Evolutionary conservation across 1,140 invertebrate genomes (phyloP).

Genomic region (Caenorhabditis tropicalis): DNA sequence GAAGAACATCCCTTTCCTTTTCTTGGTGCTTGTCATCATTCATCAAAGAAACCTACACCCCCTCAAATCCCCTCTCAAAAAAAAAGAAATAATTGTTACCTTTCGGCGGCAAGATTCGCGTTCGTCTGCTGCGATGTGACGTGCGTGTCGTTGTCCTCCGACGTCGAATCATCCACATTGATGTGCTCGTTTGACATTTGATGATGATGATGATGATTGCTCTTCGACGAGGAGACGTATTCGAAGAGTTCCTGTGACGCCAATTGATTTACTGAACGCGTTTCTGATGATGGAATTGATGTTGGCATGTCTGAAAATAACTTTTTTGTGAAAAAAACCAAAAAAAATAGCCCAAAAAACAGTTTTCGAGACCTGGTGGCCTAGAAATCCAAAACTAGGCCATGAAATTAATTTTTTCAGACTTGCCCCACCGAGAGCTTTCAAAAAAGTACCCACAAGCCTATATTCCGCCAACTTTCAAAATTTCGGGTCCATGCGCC

Average conservation of each 20-base stretch:
- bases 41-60: not conserved
- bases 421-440: too few relatives aligned
- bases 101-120: conserved; percentile 51
- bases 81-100: not conserved
- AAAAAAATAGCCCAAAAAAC: too few relatives aligned
- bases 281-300: not conserved
- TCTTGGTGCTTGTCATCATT: too few relatives aligned
- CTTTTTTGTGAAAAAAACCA: conserved; percentile 73
- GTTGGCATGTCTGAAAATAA: conserved; percentile 49
- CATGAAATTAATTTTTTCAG: not conserved
- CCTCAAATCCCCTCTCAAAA: not conserved
- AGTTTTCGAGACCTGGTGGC: too few relatives aligned
- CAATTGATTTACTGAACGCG: not conserved
- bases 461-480: too few relatives aligned
- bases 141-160: conserved; percentile 60
- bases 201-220: not conserved
- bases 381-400: not conserved
- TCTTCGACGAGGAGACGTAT: conserved; percentile 23
- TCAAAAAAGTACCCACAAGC: too few relatives aligned
- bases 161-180: conserved; percentile 56
- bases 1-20: too few relatives aligned
- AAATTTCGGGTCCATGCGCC: too few relatives aligned
- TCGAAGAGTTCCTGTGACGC: conserved; percentile 47
- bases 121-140: conserved; percentile 45
- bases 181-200: conserved; percentile 23